Evolutionary conservation across 1,140 invertebrate genomes (phyloP), one percentile per base, ranked within the genome.

Genomic region (Drosophila baimaii): DNA sequence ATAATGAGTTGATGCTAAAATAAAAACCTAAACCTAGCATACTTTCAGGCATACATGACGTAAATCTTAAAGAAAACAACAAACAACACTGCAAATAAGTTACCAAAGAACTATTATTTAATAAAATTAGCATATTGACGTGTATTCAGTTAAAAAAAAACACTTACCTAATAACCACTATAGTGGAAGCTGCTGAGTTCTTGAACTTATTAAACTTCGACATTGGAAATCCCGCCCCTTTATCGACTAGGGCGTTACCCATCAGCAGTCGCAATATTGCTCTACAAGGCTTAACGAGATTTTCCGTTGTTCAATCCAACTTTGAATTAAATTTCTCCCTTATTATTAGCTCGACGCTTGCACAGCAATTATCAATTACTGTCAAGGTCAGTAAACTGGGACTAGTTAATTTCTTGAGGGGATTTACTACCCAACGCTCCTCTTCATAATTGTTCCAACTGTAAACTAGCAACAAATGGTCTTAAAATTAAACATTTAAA

Each of bases 351-450:
- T 72, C 19, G 12, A n/a, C n/a, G n/a, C 27, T 49, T 65, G 31
- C 61, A 66, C 5, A 37, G 43, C 21, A 71, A 71, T 72, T 49
- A 72, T 12, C 66, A 29, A 71, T 58, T 29, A 71, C 66, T 39
- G 23, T 66, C 64, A 58, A 57, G 41, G 33, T 27, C 15, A 39
- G 33, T 43, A 31, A 33, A 17, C 25, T 29, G 12, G 44, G 17
- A 19, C 21, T 29, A 9, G 47, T 49, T 49, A 49, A 58, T 71
- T 44, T 46, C 31, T 49, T 12, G 15, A 15, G 19, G 64, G 19
- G 19, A 8, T 33, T 49, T 39, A 56, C 66, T 49, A 46, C 27
- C 12, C 29, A 52, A 25, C 47, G 44, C 31, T 12, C 51, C 25
- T 57, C 49, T 57, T 58, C 21, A 7, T 52, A 69, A 68, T 68